Conservation (phyloP, 2,113 vertebrate genomes). For the Indicator indicator region DNA sequence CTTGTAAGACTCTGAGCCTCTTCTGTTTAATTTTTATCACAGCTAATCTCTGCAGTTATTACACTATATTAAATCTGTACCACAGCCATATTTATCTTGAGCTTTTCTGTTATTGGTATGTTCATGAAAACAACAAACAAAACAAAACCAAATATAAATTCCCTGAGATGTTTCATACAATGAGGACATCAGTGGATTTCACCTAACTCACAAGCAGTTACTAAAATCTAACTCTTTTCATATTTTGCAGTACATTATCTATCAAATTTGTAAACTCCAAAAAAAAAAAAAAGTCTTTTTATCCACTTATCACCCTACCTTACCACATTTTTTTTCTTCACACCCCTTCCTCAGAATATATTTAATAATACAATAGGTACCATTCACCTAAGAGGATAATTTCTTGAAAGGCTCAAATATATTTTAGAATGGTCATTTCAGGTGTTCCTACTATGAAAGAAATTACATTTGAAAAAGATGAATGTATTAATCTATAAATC, state of each 20-base stretch:
- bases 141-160: background rate
- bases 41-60: constrained; percentile 2
- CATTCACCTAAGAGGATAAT: background rate
- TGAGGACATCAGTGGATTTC: background rate
- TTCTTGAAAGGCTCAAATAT: constrained; percentile 10
- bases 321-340: background rate
- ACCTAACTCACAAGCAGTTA: background rate
- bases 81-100: constrained; percentile 16
- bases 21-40: constrained; percentile 36
- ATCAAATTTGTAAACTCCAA: background rate
- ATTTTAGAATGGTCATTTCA: constrained; percentile 1
- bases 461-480: background rate
- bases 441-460: background rate
- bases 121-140: background rate
- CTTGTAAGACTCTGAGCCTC: background rate
- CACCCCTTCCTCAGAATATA: background rate
- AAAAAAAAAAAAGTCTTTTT: background rate
- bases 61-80: constrained; percentile 19
- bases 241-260: background rate
- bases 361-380: background rate
- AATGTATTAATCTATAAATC: background rate
- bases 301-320: background rate
- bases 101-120: background rate
- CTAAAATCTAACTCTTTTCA: background rate
- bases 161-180: background rate